Base-by-base conservation (phyloP, 2,797 vertebrate species). In the Pteropus rufus region DNA sequence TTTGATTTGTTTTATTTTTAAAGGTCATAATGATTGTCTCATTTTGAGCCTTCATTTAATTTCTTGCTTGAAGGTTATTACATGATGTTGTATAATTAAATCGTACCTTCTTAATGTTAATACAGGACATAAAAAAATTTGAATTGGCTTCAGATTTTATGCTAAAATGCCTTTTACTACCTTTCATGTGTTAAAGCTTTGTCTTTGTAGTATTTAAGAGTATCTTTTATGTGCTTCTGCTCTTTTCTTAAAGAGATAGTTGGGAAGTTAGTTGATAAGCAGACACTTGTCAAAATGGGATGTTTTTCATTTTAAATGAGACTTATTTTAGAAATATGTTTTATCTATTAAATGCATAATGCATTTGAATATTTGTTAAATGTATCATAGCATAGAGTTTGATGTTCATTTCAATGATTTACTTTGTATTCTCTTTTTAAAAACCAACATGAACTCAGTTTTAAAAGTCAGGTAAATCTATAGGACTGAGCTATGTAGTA, bases 1-100 rank as follows among this genome's bases (percentile, higher is more conserved):
- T 97, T 95, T 95, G 65, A 93, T 95, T 95, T 93, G 72, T 88
- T 89, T 97, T 95, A 93, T 94, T 97, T 97, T 97, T 94, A 95
- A 97, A 97, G 95, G 89, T 97, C 87, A 84, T 96, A 94, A 92
- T 97, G 93, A 62, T 83, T 95, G 82, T 97, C 91, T 93, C 67
- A 96, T n/a, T 95, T 97, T 93, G 75, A 94, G 39, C 79, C 65
- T 95, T 97, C 79, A 97, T 96, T 96, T 95, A 92, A 89, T 94
- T 97, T 96, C 65, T 97, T 94, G 70, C 83, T 97, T 96, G 70
- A 97, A 89, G 85, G 46, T 97, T 97, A 72, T 95, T 97, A 91
- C 41, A 91, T 96, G 91, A 95, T 95, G 44, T 54, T 94, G 85
- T 62, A 86, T 91, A 95, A 87, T 60, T 93, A 89, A 97, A 85